Conservation (phyloP, 64 coral and sea anemone genomes). For the Astreopora myriophthalma region DNA sequence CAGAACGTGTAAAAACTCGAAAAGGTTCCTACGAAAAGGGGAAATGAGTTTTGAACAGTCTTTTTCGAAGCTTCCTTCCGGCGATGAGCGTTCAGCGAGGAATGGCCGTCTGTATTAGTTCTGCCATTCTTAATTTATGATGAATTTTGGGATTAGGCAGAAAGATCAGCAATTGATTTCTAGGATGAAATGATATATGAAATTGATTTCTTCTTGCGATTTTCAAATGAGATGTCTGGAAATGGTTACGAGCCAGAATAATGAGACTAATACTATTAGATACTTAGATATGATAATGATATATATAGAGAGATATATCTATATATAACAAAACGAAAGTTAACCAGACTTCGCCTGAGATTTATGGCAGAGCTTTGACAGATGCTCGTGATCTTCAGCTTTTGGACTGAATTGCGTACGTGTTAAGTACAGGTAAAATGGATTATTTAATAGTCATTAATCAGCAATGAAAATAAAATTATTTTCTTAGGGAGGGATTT, state of each 20-base stretch:
- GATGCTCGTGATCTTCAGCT: neutral
- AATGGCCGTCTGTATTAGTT: neutral
- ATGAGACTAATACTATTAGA: too few species aligned
- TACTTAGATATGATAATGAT: too few species aligned
- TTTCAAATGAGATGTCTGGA: too few species aligned
- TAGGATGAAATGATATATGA: neutral
- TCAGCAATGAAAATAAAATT: conserved; percentile 1
- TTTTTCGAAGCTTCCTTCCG: too few species aligned
- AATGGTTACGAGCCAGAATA: too few species aligned
- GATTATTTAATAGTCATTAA: conserved; percentile 7
- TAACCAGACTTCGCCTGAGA: neutral
- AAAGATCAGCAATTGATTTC: neutral
- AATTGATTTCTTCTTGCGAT: neutral
- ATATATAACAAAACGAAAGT: neutral
- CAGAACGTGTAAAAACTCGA: too few species aligned
- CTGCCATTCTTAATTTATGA: neutral
- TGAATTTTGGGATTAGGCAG: neutral
- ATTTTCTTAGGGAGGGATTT: neutral
- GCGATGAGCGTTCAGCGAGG: neutral
- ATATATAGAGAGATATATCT: too few species aligned
- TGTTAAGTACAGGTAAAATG: neutral
- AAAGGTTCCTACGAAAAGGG: too few species aligned
- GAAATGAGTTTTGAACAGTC: too few species aligned
- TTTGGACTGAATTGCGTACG: neutral
- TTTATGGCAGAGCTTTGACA: neutral